Percentiles rank a stretch among this genome's conserved stretches.
Evolutionary conservation across 2,888 invertebrate species (phyloP).

Genomic region (Hydrotaea cyrtoneurina): DNA sequence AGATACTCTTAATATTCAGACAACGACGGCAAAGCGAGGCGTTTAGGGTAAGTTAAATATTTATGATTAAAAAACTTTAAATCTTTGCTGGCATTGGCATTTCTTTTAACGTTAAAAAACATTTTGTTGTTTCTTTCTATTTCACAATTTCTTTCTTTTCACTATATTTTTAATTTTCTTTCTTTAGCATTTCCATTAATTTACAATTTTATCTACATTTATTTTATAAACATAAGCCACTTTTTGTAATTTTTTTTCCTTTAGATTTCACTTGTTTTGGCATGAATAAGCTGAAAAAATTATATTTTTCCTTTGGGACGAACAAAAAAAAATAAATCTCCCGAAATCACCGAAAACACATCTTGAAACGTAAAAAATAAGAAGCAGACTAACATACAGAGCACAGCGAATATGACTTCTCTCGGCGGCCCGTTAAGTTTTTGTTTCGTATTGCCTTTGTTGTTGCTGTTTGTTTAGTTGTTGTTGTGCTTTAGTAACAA

Average conservation of each 20-base stretch:
- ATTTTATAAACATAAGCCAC: background rate
- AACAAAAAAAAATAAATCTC: slow-evolving; percentile 8
- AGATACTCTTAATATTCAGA: slow-evolving; percentile 18
- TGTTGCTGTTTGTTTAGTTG: slow-evolving; percentile 44
- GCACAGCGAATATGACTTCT: background rate
- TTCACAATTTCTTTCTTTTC: slow-evolving; percentile 11
- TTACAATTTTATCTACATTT: background rate
- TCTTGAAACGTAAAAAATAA: slow-evolving; percentile 62
- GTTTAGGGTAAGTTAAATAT: slow-evolving; percentile 40
- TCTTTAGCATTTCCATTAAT: background rate
- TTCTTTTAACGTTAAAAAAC: slow-evolving; percentile 47
- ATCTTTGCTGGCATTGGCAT: slow-evolving; percentile 23
- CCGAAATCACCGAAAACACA: slow-evolving; percentile 56
- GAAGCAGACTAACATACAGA: slow-evolving; percentile 56
- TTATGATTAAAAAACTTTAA: slow-evolving; percentile 44
- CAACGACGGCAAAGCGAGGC: background rate
- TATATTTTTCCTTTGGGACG: slow-evolving; percentile 30
- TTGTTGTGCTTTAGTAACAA: background rate
- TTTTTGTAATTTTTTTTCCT: background rate
- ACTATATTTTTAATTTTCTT: background rate
- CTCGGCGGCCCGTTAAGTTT: slow-evolving; percentile 54
- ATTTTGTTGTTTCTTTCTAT: slow-evolving; percentile 39
- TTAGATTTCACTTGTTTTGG: slow-evolving; percentile 33
- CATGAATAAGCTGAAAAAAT: slow-evolving; percentile 55
- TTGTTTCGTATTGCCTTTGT: slow-evolving; percentile 31